Conservation (phyloP, 1,140 invertebrate species). For the Solen grandis region DNA sequence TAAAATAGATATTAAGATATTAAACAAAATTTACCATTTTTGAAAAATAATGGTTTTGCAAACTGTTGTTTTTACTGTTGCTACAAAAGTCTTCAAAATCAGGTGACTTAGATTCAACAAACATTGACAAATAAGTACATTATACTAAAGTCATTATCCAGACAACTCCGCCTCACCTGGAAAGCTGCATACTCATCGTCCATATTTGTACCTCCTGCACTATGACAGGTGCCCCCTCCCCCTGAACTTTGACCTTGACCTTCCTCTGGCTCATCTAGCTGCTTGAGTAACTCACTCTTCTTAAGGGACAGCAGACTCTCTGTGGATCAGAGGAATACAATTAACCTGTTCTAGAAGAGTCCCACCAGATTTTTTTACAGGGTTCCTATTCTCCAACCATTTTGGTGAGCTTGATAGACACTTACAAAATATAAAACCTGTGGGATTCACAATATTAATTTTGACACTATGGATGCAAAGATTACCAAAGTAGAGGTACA, state of each 20-base stretch:
- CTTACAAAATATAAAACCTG: too few species aligned
- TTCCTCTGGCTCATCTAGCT: conserved; percentile 49
- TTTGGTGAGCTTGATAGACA: background rate
- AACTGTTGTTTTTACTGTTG: too few species aligned
- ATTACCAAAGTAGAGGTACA: background rate
- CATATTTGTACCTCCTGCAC: conserved; percentile 16
- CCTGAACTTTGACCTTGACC: background rate
- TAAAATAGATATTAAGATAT: too few species aligned
- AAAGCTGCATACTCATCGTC: conserved; percentile 76
- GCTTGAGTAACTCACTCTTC: conserved; percentile 66
- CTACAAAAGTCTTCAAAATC: too few species aligned
- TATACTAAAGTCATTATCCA: too few species aligned
- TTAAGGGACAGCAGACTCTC: conserved; percentile 69
- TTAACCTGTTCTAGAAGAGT: background rate
- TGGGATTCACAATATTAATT: too few species aligned
- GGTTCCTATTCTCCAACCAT: background rate
- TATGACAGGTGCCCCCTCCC: too few species aligned
- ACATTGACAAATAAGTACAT: too few species aligned
- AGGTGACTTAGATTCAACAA: too few species aligned
- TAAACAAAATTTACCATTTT: too few species aligned
- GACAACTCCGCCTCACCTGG: conserved; percentile 60
- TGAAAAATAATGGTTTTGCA: too few species aligned
- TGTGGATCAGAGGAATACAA: conserved; percentile 36
- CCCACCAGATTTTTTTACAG: background rate
- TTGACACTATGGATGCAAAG: background rate